Percentiles rank a stretch among this genome's conserved stretches.
Conservation (phyloP, 1,140 invertebrate species). For the Trichonephila clavata region DNA sequence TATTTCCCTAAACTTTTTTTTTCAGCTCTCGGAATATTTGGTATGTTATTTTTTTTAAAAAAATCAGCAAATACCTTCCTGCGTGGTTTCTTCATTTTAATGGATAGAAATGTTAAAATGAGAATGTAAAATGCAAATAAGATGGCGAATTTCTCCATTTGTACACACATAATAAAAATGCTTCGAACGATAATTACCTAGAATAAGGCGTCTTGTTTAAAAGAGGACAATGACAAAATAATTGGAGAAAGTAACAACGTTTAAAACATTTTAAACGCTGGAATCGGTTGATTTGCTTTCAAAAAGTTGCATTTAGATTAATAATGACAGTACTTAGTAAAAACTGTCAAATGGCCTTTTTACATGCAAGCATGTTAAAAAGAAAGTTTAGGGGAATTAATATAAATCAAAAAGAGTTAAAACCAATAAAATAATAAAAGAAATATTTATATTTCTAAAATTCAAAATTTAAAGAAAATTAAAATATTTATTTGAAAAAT, state of each 20-base stretch:
- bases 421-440: too few relatives aligned
- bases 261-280: neutral
- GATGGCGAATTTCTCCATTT: neutral
- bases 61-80: neutral
- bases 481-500: too few relatives aligned
- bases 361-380: neutral
- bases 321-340: neutral
- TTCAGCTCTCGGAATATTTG: neutral
- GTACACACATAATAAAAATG: neutral
- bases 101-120: neutral
- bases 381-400: neutral
- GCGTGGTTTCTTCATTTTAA: neutral
- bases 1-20: neutral
- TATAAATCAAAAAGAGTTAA: too few relatives aligned
- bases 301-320: neutral
- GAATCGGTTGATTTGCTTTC: neutral
- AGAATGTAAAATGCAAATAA: neutral
- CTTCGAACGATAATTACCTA: neutral
- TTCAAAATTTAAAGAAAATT: too few relatives aligned
- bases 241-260: neutral
- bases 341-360: neutral
- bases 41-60: neutral
- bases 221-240: slow-evolving; percentile 2
- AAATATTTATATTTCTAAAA: too few relatives aligned
- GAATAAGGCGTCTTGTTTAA: neutral